Evolutionary conservation across 2,888 invertebrate genomes (phyloP).

Genomic region (Cheilosia impressa): DNA sequence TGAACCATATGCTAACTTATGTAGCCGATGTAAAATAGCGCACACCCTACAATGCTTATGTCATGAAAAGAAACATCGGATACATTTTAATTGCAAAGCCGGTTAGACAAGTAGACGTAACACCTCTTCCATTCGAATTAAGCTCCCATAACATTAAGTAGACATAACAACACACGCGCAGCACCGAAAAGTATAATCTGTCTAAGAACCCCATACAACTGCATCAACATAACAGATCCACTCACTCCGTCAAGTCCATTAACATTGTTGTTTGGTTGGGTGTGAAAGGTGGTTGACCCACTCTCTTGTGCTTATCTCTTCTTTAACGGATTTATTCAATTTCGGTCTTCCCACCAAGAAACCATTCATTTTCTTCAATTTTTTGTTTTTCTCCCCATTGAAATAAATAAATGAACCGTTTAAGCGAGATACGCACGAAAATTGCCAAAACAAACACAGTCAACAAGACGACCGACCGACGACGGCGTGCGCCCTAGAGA

Average conservation of each 20-base stretch:
- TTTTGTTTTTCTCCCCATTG: slow-evolving; percentile 44
- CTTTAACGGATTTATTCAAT: slow-evolving; percentile 68
- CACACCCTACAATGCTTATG: slow-evolving; percentile 22
- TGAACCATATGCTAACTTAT: not conserved
- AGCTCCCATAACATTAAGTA: not conserved
- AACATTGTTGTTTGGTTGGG: slow-evolving; percentile 49
- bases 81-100: slow-evolving; percentile 44
- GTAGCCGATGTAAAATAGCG: not conserved
- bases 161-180: slow-evolving; percentile 27
- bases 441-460: slow-evolving; percentile 61
- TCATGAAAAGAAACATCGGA: slow-evolving; percentile 28
- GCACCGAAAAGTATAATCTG: slow-evolving; percentile 14
- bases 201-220: slow-evolving; percentile 34
- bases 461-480: slow-evolving; percentile 9
- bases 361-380: slow-evolving; percentile 47
- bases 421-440: slow-evolving; percentile 67
- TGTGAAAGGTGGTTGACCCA: slow-evolving; percentile 39
- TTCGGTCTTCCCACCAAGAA: slow-evolving; percentile 30
- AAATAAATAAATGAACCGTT: slow-evolving; percentile 73
- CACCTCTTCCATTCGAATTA: slow-evolving; percentile 11
- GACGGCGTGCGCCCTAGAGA: not conserved
- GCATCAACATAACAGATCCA: slow-evolving; percentile 51
- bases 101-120: slow-evolving; percentile 48
- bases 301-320: slow-evolving; percentile 58
- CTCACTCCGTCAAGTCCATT: slow-evolving; percentile 50